Conservation (phyloP, 1,140 invertebrate genomes). For the Telenomus remus region DNA sequence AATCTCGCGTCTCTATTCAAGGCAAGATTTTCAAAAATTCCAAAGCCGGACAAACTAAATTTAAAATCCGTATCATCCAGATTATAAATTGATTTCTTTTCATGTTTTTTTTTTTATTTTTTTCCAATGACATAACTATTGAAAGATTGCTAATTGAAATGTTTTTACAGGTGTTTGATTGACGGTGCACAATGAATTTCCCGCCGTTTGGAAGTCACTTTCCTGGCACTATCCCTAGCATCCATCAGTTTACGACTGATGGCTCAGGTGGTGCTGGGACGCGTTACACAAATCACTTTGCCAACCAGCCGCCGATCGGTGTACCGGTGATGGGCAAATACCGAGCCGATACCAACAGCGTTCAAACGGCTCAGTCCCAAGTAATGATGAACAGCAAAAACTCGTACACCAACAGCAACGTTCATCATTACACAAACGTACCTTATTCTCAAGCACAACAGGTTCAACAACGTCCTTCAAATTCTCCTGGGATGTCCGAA, state of each 20-base stretch:
- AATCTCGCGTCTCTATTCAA: not conserved
- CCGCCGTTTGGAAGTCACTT: constrained; percentile 81
- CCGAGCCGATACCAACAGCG: constrained; percentile 71
- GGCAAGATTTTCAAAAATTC: too few species aligned
- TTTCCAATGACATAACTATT: too few species aligned
- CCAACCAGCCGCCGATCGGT: constrained; percentile 74
- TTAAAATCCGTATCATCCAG: too few species aligned
- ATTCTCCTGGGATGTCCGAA: constrained; percentile 73
- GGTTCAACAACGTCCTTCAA: constrained; percentile 71
- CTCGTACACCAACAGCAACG: constrained; percentile 71
- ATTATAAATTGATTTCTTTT: too few species aligned
- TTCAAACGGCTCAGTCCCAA: constrained; percentile 72
- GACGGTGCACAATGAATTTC: constrained; percentile 79
- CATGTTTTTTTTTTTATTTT: too few species aligned
- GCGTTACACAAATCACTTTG: constrained; percentile 74
- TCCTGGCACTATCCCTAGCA: constrained; percentile 79
- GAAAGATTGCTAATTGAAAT: not conserved
- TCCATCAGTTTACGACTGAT: constrained; percentile 79
- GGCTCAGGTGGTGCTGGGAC: constrained; percentile 73
- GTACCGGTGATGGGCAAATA: constrained; percentile 74
- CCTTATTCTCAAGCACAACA: constrained; percentile 72
- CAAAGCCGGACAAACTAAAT: too few species aligned
- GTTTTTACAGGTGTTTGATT: constrained; percentile 68
- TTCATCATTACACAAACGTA: constrained; percentile 74
- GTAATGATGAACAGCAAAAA: constrained; percentile 74